Percentiles rank a stretch among this genome's conserved stretches.
Conservation (phyloP, 2,888 invertebrate species). For the Athetis lepigone region DNA sequence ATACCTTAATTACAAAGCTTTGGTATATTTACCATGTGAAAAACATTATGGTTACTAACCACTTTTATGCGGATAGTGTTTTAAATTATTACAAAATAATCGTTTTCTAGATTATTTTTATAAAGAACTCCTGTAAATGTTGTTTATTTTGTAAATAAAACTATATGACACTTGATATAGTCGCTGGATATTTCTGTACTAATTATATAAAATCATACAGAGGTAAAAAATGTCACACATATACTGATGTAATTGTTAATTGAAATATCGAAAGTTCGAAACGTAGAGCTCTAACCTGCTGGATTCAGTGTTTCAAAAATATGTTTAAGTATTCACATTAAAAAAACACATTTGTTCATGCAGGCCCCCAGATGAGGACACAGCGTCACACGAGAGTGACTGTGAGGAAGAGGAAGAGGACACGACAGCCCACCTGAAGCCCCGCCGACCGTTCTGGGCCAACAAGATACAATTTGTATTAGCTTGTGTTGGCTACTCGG, state of each 20-base stretch:
- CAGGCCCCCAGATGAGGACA: slow-evolving; percentile 94
- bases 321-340: too few species aligned
- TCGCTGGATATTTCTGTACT: slow-evolving; percentile 16
- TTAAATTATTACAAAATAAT: slow-evolving; percentile 9
- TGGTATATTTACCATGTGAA: slow-evolving; percentile 19
- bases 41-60: slow-evolving; percentile 10
- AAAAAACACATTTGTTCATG: slow-evolving; percentile 25
- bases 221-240: not conserved
- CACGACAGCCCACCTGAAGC: slow-evolving; percentile 93
- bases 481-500: slow-evolving; percentile 97
- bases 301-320: too few species aligned
- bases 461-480: slow-evolving; percentile 97
- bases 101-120: slow-evolving; percentile 13
- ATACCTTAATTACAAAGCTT: slow-evolving; percentile 19
- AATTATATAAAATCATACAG: not conserved
- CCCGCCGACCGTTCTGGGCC: slow-evolving; percentile 95
- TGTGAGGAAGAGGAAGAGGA: slow-evolving; percentile 94
- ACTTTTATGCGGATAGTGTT: slow-evolving; percentile 18
- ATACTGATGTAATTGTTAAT: not conserved
- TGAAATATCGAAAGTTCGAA: not conserved
- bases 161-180: slow-evolving; percentile 12
- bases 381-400: slow-evolving; percentile 94
- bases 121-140: slow-evolving; percentile 16
- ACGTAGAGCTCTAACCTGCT: too few species aligned
- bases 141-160: slow-evolving; percentile 15